Conservation (phyloP, 2,797 vertebrate genomes). For the Malurus leucopterus region DNA sequence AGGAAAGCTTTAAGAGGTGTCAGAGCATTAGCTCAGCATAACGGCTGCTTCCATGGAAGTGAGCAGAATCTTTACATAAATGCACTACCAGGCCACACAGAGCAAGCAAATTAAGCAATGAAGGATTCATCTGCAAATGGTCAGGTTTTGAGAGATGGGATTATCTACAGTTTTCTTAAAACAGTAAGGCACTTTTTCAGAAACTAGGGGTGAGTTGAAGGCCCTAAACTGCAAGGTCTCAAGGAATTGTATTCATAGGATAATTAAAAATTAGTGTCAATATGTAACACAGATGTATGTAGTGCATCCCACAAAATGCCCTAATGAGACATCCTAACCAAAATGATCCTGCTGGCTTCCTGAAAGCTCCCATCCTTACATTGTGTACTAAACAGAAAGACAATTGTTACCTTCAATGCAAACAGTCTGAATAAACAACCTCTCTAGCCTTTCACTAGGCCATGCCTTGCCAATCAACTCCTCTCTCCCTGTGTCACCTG, state of each 20-base stretch:
- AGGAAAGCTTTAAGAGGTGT: background rate
- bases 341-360: background rate
- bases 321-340: background rate
- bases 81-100: background rate
- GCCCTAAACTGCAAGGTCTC: background rate
- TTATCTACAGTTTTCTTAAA: background rate
- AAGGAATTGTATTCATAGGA: background rate
- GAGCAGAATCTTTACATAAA: background rate
- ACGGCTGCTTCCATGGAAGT: background rate
- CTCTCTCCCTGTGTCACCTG: background rate
- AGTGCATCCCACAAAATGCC: background rate
- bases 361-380: background rate
- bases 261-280: background rate
- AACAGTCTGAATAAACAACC: background rate
- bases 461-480: conserved; percentile 13
- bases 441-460: background rate
- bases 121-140: background rate
- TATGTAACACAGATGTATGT: background rate
- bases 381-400: background rate
- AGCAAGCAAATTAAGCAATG: background rate
- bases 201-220: background rate
- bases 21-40: background rate
- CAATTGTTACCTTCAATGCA: background rate
- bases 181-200: background rate
- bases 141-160: background rate